phyloP scores from a whole-genome alignment of 2,113 vertebrate genomes.

The Geococcyx californianus region DNA sequence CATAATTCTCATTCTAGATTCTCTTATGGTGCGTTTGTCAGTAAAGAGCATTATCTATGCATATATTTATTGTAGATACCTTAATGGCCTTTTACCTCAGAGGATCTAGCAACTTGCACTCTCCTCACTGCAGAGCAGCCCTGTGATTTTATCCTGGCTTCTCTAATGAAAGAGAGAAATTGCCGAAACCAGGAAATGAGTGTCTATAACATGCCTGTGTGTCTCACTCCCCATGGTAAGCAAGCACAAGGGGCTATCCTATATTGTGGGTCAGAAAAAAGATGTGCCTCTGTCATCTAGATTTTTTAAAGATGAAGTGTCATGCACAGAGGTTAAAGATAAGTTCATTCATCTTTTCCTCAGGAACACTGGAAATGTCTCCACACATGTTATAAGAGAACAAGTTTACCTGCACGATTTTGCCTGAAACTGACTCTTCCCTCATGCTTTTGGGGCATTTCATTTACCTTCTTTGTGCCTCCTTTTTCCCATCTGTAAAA shows the following conservation, averaged over 20 bases:
- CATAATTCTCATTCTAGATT: not conserved
- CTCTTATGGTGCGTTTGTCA: not conserved
- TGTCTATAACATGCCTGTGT: accelerated
- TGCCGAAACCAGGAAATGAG: not conserved
- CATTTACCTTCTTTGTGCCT: not conserved
- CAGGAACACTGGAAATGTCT: not conserved
- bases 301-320: not conserved
- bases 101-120: not conserved
- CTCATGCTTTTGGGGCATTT: not conserved
- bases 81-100: not conserved
- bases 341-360: not conserved
- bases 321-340: not conserved
- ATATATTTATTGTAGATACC: not conserved
- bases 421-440: not conserved
- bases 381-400: not conserved
- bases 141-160: not conserved
- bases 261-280: not conserved
- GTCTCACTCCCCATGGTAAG: not conserved
- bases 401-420: not conserved
- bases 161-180: not conserved
- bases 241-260: not conserved
- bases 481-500: not conserved
- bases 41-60: not conserved
- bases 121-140: not conserved
- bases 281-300: not conserved